Evolutionary conservation across 2,797 vertebrate genomes (phyloP).

Genomic region (Ficedula albicollis): DNA sequence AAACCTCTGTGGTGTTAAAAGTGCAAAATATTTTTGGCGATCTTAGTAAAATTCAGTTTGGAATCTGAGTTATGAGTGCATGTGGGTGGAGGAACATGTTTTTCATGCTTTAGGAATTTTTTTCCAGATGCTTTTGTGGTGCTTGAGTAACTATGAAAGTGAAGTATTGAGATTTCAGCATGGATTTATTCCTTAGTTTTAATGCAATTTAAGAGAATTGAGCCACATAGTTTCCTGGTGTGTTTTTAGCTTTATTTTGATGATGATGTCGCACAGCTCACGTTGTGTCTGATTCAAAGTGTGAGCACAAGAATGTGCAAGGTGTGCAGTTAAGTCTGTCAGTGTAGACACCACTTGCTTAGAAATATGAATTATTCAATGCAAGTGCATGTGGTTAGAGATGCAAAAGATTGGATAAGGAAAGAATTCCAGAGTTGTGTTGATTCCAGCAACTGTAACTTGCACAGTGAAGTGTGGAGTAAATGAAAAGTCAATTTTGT

Average conservation of each 20-base stretch:
- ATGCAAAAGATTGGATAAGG: not conserved
- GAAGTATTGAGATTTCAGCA: not conserved
- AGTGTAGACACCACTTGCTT: not conserved
- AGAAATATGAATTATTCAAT: conserved; percentile 3
- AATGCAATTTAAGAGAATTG: not conserved
- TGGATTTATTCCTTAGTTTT: not conserved
- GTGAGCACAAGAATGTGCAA: not conserved
- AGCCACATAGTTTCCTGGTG: not conserved
- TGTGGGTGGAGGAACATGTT: conserved; percentile 69
- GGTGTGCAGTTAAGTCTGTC: not conserved
- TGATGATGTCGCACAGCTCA: not conserved
- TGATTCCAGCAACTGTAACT: not conserved
- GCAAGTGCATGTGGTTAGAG: not conserved
- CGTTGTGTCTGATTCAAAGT: not conserved
- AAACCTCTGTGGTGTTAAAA: conserved; percentile 35
- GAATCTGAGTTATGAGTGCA: conserved; percentile 63
- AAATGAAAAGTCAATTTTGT: not conserved
- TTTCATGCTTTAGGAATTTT: conserved; percentile 68
- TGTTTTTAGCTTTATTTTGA: not conserved
- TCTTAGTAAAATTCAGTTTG: conserved; percentile 49
- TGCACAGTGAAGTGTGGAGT: not conserved
- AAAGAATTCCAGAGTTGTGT: not conserved
- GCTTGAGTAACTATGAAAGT: conserved; percentile 38
- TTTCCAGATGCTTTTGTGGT: conserved; percentile 59
- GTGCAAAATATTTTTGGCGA: conserved; percentile 40